These are phyloP conservation scores for Athalia cordata DNA, from an alignment of 2,888 invertebrate species.

Conservation along the genomic window DNA sequence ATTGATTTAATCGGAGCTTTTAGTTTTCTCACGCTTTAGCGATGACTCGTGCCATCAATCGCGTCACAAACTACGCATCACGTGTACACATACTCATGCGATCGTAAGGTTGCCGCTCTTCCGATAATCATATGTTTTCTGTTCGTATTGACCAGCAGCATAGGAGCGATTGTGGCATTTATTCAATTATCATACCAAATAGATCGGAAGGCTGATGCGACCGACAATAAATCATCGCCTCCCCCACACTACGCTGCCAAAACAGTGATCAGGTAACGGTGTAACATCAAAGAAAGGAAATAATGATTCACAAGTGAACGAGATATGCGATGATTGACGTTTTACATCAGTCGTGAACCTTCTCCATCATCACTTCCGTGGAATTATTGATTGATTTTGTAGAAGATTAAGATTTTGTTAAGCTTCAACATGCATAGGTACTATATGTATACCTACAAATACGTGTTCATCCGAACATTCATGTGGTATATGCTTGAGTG, in stretches of 20 bases:
- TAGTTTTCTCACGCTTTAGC: slow-evolving; percentile 11
- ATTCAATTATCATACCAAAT: slow-evolving; percentile 28
- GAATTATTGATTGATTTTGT: slow-evolving; percentile 33
- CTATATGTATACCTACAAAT: background rate
- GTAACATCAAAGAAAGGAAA: slow-evolving; percentile 32
- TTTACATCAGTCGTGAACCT: background rate
- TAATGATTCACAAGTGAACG: slow-evolving; percentile 37
- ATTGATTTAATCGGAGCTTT: background rate
- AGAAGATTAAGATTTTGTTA: background rate
- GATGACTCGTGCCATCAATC: background rate
- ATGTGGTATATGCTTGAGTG: no score
- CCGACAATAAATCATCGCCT: slow-evolving; percentile 27
- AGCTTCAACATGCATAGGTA: background rate
- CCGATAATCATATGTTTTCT: background rate
- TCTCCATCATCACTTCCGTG: slow-evolving; percentile 23
- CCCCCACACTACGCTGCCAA: slow-evolving; percentile 11
- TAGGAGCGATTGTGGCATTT: slow-evolving; percentile 10
- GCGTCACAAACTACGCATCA: background rate
- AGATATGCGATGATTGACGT: slow-evolving; percentile 38
- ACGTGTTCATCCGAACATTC: no score
- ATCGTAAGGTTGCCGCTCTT: background rate
- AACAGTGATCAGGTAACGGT: slow-evolving; percentile 30
- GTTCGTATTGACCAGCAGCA: background rate
- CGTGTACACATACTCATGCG: background rate
- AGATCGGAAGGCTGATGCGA: background rate